Evolutionary conservation across 1,140 invertebrate genomes (phyloP).

Genomic region (Bradynema listronoti): DNA sequence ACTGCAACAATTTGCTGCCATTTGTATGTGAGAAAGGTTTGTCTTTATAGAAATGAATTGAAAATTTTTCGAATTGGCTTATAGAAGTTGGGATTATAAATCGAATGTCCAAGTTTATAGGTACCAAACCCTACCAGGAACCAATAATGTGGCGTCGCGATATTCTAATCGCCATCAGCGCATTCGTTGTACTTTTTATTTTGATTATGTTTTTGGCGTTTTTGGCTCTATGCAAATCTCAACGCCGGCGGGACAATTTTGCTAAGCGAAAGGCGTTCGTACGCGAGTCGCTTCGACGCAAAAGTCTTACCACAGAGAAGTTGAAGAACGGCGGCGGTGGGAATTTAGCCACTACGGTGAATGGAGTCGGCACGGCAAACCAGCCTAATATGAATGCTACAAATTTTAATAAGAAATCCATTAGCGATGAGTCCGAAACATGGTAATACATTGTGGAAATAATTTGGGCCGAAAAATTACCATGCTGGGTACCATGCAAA

Average conservation of each 20-base stretch:
- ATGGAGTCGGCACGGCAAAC: too few relatives aligned
- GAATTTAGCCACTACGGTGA: too few relatives aligned
- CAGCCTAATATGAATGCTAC: too few relatives aligned
- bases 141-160: slow-evolving; percentile 50
- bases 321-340: too few relatives aligned
- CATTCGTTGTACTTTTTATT: slow-evolving; percentile 30
- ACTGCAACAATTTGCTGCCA: slow-evolving; percentile 52
- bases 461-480: too few relatives aligned
- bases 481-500: too few relatives aligned
- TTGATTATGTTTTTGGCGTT: slow-evolving; percentile 24
- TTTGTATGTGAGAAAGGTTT: slow-evolving; percentile 54
- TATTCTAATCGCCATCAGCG: slow-evolving; percentile 37
- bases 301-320: too few relatives aligned
- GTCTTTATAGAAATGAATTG: neutral
- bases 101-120: slow-evolving; percentile 24
- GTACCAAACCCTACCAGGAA: slow-evolving; percentile 52
- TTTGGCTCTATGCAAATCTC: slow-evolving; percentile 43
- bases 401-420: too few relatives aligned
- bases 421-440: too few relatives aligned
- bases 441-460: too few relatives aligned
- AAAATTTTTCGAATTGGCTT: too few relatives aligned
- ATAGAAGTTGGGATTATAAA: too few relatives aligned
- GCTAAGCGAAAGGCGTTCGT: slow-evolving; percentile 26
- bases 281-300: slow-evolving; percentile 13
- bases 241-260: slow-evolving; percentile 28